phyloP scores from a whole-genome alignment of 2,888 invertebrate species.

The Hetaerina titia region DNA sequence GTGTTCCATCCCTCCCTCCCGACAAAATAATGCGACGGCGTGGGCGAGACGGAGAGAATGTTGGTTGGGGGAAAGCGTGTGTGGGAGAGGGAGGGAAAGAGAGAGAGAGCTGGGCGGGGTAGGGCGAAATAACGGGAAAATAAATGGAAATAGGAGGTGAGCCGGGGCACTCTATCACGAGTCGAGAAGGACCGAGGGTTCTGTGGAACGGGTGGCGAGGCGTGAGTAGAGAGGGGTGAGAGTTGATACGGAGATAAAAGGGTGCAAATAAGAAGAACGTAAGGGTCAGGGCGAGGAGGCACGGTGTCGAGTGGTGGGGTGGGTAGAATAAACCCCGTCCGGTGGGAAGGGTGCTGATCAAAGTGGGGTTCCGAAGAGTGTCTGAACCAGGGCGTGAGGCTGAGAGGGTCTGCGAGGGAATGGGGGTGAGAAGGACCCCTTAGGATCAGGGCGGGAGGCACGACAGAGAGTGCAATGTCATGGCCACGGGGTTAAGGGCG shows the following conservation, averaged over 20 bases:
- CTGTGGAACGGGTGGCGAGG: background rate
- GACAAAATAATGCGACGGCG: background rate
- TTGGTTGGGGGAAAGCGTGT: background rate
- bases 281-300: background rate
- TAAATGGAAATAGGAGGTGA: constrained; percentile 26
- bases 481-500: background rate
- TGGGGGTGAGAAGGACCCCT: background rate
- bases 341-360: background rate
- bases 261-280: background rate
- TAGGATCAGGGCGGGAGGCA: background rate
- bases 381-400: no score
- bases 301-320: background rate
- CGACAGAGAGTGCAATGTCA: background rate
- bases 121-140: background rate
- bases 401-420: background rate
- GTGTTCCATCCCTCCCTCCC: background rate
- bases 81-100: background rate
- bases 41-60: background rate
- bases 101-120: background rate
- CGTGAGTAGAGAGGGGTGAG: background rate
- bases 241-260: background rate
- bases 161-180: constrained; percentile 12
- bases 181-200: background rate
- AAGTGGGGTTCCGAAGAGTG: background rate
- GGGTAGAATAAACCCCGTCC: background rate